Conservation (phyloP, 2,113 vertebrate genomes). For the Holacanthus passer region DNA sequence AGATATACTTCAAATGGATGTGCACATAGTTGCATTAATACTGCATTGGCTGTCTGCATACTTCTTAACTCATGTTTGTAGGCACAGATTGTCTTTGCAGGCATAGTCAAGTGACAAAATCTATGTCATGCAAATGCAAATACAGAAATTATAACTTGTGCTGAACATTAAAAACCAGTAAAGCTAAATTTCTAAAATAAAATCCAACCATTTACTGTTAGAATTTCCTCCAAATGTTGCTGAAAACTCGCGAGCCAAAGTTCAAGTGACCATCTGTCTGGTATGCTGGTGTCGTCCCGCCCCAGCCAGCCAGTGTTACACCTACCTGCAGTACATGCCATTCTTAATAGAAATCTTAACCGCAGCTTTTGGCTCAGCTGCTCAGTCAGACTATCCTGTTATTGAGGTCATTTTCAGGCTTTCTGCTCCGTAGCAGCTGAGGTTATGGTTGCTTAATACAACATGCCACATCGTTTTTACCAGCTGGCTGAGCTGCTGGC, state of each 20-base stretch:
- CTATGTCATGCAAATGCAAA: not conserved
- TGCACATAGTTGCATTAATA: too few relatives aligned
- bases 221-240: not conserved
- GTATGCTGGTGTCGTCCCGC: not conserved
- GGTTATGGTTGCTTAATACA: conserved; percentile 20
- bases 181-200: not conserved
- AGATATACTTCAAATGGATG: not conserved
- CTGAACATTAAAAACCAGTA: not conserved
- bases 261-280: not conserved
- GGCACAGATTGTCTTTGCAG: not conserved
- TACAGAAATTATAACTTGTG: too few relatives aligned
- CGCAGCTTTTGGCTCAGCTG: conserved; percentile 7
- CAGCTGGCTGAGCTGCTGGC: conserved; percentile 40
- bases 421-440: conserved; percentile 8
- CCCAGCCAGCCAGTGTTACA: not conserved
- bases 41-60: not conserved
- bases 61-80: not conserved
- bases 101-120: too few relatives aligned
- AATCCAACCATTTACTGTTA: not conserved
- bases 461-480: conserved; percentile 49
- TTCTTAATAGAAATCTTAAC: not conserved
- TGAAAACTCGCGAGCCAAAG: not conserved
- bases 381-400: not conserved
- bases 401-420: conserved; percentile 5
- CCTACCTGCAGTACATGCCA: not conserved